A percentile compares a stretch with the other conserved stretches of the same genome.
These are phyloP conservation scores for Cosmia pyralina DNA, from an alignment of 2,888 invertebrate species.

Conservation along the genomic window DNA sequence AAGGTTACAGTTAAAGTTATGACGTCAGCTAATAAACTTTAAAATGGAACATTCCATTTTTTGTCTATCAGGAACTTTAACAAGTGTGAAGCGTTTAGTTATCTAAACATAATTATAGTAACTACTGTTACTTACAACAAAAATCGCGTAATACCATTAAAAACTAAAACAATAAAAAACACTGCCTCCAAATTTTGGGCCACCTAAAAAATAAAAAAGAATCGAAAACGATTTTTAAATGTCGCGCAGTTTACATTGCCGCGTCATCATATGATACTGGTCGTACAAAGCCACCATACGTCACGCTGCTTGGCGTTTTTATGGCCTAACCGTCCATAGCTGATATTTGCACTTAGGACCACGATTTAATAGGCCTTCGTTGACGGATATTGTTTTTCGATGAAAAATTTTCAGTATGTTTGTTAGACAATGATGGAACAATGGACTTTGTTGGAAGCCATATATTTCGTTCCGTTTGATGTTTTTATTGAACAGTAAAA, in stretches of 20 bases:
- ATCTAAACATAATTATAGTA: background rate
- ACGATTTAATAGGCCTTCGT: constrained; percentile 57
- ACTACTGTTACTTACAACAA: background rate
- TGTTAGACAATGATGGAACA: constrained; percentile 54
- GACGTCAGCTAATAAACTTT: too few relatives aligned
- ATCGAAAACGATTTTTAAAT: constrained; percentile 53
- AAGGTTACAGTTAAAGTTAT: too few relatives aligned
- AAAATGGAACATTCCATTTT: too few relatives aligned
- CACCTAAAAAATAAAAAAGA: constrained; percentile 39
- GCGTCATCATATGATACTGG: constrained; percentile 57
- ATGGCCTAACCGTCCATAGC: constrained; percentile 62
- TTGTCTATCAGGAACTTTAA: too few relatives aligned
- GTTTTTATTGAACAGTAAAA: constrained; percentile 47
- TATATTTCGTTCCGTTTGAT: constrained; percentile 42
- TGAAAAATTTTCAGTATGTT: constrained; percentile 56
- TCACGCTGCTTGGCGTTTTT: constrained; percentile 69
- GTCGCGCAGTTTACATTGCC: constrained; percentile 63
- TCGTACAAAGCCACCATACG: constrained; percentile 62
- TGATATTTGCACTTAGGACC: constrained; percentile 65
- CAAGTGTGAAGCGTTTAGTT: too few relatives aligned
- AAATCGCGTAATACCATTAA: constrained; percentile 10
- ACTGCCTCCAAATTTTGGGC: constrained; percentile 29
- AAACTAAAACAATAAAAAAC: constrained; percentile 30
- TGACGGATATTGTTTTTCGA: constrained; percentile 61
- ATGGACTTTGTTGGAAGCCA: constrained; percentile 39